Evolutionary conservation across 2,113 vertebrate species (phyloP).

Genomic region (Pelusios castaneus): DNA sequence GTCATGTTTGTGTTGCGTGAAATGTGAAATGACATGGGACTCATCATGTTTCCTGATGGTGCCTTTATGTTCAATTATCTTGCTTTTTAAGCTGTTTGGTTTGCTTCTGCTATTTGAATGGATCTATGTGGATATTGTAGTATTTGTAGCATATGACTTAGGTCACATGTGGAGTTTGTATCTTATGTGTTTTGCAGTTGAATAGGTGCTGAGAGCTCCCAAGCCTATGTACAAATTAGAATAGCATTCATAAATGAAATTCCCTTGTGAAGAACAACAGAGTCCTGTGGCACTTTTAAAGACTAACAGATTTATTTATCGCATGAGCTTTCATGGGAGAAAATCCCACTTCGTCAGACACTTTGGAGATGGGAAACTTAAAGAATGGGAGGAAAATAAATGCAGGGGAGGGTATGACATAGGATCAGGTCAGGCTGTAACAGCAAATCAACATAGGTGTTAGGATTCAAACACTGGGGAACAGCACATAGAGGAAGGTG

Average conservation of each 20-base stretch:
- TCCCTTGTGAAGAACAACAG: not conserved
- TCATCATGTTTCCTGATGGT: conserved; percentile 38
- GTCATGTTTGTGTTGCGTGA: conserved; percentile 43
- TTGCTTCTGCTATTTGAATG: not conserved
- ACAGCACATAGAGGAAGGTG: no score
- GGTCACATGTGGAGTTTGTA: not conserved
- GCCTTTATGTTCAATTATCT: conserved; percentile 59
- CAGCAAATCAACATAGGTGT: no score
- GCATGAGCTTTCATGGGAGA: no score
- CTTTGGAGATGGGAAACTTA: no score
- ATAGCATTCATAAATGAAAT: conserved; percentile 2
- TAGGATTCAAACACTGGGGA: no score
- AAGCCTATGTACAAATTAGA: not conserved
- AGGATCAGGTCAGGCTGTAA: no score
- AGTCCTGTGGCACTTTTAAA: no score
- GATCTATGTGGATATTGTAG: not conserved
- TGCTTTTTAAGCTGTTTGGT: conserved; percentile 22
- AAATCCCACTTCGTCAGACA: no score
- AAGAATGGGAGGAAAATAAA: no score
- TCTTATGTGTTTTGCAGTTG: not conserved
- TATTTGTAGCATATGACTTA: not conserved
- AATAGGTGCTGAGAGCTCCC: conserved; percentile 20
- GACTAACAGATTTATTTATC: no score
- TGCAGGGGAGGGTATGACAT: no score
- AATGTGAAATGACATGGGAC: conserved; percentile 66